phyloP scores from a whole-genome alignment of 2,113 vertebrate genomes.

The Promerops cafer region DNA sequence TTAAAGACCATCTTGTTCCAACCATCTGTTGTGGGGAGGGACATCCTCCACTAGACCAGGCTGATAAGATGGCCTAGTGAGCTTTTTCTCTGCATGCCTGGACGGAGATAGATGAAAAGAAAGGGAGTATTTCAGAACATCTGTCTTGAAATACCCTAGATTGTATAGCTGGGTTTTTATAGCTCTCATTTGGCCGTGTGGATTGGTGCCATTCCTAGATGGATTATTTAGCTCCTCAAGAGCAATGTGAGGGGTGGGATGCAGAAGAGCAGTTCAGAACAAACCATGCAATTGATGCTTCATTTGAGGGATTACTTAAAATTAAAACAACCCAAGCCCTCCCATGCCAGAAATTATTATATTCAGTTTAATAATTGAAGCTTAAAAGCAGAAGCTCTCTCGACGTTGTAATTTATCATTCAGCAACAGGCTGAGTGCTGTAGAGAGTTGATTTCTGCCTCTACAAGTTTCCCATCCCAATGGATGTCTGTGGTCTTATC shows the following conservation, averaged over 20 bases:
- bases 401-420: not conserved
- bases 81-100: not conserved
- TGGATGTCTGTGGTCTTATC: not conserved
- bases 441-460: not conserved
- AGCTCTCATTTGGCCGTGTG: not conserved
- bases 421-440: not conserved
- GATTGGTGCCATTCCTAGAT: not conserved
- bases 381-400: not conserved
- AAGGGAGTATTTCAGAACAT: not conserved
- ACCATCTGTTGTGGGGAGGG: not conserved
- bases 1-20: not conserved
- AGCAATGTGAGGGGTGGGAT: not conserved
- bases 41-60: not conserved
- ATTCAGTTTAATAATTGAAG: not conserved
- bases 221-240: not conserved
- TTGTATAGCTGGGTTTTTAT: not conserved
- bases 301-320: not conserved
- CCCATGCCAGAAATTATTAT: not conserved
- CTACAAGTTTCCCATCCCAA: not conserved
- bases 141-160: not conserved
- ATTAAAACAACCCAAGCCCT: not conserved
- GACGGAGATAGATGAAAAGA: not conserved
- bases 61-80: not conserved
- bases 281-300: not conserved
- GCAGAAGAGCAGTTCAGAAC: not conserved